These are phyloP conservation scores for Tachyglossus aculeatus DNA, from an alignment of 2,797 vertebrate genomes.

Conservation along the genomic window DNA sequence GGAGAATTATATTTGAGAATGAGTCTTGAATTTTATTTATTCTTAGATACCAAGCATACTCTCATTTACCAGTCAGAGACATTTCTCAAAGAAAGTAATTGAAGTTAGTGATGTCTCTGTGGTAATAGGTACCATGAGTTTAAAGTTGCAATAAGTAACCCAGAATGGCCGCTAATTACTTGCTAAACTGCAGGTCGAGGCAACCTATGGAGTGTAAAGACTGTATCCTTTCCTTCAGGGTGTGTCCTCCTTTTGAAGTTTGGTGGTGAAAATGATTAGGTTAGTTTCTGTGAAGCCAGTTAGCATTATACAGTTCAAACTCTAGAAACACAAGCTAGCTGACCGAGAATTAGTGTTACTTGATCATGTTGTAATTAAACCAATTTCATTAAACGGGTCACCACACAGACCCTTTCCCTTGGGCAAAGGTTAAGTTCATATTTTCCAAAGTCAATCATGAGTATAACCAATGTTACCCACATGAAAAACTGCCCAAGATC, in stretches of 20 bases:
- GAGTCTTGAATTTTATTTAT: neutral
- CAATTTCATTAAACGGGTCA: neutral
- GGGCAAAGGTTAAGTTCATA: neutral
- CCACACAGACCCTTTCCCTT: neutral
- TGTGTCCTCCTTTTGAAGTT: neutral
- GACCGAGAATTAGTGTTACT: neutral
- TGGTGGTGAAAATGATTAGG: too few relatives aligned
- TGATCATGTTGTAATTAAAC: slow-evolving; percentile 16
- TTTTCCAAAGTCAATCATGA: neutral
- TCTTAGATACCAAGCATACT: neutral
- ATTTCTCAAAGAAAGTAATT: slow-evolving; percentile 9
- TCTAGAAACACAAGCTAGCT: neutral
- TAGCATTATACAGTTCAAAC: neutral
- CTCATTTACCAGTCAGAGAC: neutral
- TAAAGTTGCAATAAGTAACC: neutral
- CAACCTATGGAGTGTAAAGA: neutral
- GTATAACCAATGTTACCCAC: neutral
- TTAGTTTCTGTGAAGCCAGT: neutral
- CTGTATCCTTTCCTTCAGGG: neutral
- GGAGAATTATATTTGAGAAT: neutral
- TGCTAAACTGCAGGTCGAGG: neutral
- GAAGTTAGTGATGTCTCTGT: neutral
- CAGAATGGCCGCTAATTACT: neutral
- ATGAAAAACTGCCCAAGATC: neutral
- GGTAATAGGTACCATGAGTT: neutral